Base-by-base conservation (phyloP, 92 coral and sea anemone genomes). In the Epizoanthus illoricatus region DNA sequence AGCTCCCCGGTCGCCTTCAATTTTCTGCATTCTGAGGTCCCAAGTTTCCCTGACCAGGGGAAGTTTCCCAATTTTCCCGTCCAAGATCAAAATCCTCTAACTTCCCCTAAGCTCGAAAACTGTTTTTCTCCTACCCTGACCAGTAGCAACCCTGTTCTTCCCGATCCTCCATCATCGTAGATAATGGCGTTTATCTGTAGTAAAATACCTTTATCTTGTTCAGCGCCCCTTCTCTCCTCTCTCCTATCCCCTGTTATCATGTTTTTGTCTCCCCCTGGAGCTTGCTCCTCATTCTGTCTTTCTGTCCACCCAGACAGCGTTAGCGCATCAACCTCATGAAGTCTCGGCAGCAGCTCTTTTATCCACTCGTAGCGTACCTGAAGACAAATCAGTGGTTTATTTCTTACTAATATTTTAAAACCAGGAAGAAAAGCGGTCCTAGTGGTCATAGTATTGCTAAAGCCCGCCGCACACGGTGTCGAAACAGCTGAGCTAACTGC, bases 291-390 rank as follows among this genome's bases (percentile, higher is more conserved):
- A 40, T 81, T 56, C 54, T 81, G 85, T 40, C 84, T 86, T 39
- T 55, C 89, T 10, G 90, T 81, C 89, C 92, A 86, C 13, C 98
- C 97, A 17, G 98, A 89, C 74, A 94, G 85, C 0, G 83, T 72
- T 19, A 90, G 81, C 55, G 73, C 90, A 71, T 90, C 92, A 9
- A 86, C 90, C 73, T 94, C 97, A 63, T 92, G 98, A 47, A 94
- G 83, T 65, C 97, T 89, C 60, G 97, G 94, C 79, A 94, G 89
- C 59, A 94, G 88, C 45, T 94, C 94, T 75, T 86, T 85, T 28
- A 94, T 85, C 94, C 97, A 90, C 62, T 92, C 93, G 63, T 94
- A 92, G 8, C 94, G 87, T 65, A 94, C 86, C 98, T 94, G 63
- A 41, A 20, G 21, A 21, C 19, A 21, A 74, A 16, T 3, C 62